A percentile compares a stretch with the other conserved stretches of the same genome.
These are phyloP conservation scores for Orius laevigatus DNA, from an alignment of 1,140 invertebrate species.

Conservation along the genomic window DNA sequence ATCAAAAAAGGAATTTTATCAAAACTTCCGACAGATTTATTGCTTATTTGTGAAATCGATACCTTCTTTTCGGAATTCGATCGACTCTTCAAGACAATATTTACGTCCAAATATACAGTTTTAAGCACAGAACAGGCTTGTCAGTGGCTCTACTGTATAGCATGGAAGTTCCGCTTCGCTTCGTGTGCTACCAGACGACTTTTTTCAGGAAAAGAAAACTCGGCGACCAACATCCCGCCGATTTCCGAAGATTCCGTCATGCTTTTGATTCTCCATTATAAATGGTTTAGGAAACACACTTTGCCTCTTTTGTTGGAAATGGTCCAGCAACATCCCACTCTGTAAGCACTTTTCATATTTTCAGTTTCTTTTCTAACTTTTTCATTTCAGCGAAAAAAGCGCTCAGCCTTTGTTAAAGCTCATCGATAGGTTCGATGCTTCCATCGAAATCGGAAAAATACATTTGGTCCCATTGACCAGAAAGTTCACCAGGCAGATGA, in stretches of 20 bases:
- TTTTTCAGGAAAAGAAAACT: neutral
- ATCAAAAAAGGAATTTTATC: slow-evolving; percentile 20
- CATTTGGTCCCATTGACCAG: slow-evolving; percentile 7
- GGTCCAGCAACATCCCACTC: neutral
- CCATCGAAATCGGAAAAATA: slow-evolving; percentile 3
- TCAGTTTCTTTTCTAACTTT: slow-evolving; percentile 2
- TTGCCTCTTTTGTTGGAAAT: slow-evolving; percentile 14
- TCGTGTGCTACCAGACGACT: slow-evolving; percentile 2
- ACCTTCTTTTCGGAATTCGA: slow-evolving; percentile 10
- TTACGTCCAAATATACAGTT: neutral
- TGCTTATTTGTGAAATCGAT: slow-evolving; percentile 9
- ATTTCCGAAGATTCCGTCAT: slow-evolving; percentile 12
- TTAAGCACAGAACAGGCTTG: slow-evolving; percentile 1
- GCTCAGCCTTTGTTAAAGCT: neutral
- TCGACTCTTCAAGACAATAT: slow-evolving; percentile 2
- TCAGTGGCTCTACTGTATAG: slow-evolving; percentile 9
- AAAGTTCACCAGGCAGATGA: slow-evolving; percentile 1
- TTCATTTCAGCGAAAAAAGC: slow-evolving; percentile 6
- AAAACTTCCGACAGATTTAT: neutral
- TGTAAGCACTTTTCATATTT: slow-evolving; percentile 10
- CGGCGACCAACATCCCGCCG: slow-evolving; percentile 3
- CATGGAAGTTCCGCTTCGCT: slow-evolving; percentile 16
- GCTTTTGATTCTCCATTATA: slow-evolving; percentile 17
- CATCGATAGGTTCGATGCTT: slow-evolving; percentile 7
- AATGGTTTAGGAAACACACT: slow-evolving; percentile 19